phyloP scores from a whole-genome alignment of 2,888 invertebrate species.

The Acholoe squamosa region DNA sequence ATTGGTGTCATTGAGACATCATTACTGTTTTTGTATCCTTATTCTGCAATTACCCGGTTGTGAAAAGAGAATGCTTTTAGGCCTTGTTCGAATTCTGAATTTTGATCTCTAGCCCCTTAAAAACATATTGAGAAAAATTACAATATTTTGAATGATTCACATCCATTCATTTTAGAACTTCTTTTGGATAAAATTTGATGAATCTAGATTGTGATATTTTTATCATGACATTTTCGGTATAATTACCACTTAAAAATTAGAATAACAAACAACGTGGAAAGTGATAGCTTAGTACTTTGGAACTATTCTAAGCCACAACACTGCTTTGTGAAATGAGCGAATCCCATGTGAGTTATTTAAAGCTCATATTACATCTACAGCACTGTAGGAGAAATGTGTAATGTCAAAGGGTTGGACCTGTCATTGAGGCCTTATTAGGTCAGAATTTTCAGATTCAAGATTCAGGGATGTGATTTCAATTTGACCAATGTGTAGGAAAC shows the following conservation, averaged over 20 bases:
- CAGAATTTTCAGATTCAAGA: no score
- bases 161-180: neutral
- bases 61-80: neutral
- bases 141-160: neutral
- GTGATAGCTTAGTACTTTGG: neutral
- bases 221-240: slow-evolving; percentile 31
- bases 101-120: neutral
- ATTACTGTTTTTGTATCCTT: no score
- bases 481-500: no score
- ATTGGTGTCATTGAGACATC: no score
- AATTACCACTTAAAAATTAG: neutral
- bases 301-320: neutral
- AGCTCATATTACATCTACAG: no score
- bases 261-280: neutral
- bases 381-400: no score
- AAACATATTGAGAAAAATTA: neutral
- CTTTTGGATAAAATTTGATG: neutral
- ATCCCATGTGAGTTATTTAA: no score
- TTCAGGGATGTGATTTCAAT: no score
- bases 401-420: no score
- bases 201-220: slow-evolving; percentile 36
- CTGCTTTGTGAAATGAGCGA: neutral
- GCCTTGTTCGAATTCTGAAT: neutral
- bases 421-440: no score
- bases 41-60: neutral